These are phyloP conservation scores for Holcopasites calliopsidis DNA, from an alignment of 1,140 invertebrate species.

Conservation along the genomic window DNA sequence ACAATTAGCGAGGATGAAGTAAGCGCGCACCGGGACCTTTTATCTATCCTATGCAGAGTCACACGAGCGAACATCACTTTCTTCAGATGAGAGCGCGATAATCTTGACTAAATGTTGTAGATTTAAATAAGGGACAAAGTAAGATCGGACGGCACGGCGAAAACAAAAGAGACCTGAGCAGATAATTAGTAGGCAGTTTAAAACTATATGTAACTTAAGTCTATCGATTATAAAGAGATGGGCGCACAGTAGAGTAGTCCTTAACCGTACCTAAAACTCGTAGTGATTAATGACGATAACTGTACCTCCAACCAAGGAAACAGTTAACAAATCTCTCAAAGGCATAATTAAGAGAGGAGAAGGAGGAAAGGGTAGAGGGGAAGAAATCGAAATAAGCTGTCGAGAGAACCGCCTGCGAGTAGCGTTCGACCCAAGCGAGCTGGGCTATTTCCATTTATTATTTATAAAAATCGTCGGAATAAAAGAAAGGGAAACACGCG, in stretches of 20 bases:
- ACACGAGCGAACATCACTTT: constrained; percentile 21
- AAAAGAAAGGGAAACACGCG: not conserved
- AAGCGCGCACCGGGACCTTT: not conserved
- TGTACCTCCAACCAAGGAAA: constrained; percentile 54
- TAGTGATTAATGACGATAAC: constrained; percentile 69
- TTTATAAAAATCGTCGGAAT: too few relatives aligned
- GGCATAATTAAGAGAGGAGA: constrained; percentile 30
- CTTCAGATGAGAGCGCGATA: constrained; percentile 28
- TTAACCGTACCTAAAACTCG: constrained; percentile 66
- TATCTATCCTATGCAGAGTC: constrained; percentile 13
- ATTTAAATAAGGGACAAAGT: not conserved
- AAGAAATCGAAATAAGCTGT: constrained; percentile 10
- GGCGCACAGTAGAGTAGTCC: constrained; percentile 70
- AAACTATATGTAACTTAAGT: constrained; percentile 29
- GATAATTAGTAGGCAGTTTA: constrained; percentile 20
- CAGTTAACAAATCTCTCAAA: constrained; percentile 58
- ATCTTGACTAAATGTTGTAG: constrained; percentile 44
- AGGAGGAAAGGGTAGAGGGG: not conserved
- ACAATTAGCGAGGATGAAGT: constrained; percentile 8
- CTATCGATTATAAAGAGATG: constrained; percentile 67
- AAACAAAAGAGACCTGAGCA: constrained; percentile 43
- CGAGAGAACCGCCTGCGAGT: constrained; percentile 16
- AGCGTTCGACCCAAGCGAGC: too few relatives aligned
- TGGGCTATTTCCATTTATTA: too few relatives aligned
- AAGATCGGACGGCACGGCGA: not conserved